Base-by-base conservation (phyloP, 2,797 vertebrate species). In the Arrhamphus sclerolepis region DNA sequence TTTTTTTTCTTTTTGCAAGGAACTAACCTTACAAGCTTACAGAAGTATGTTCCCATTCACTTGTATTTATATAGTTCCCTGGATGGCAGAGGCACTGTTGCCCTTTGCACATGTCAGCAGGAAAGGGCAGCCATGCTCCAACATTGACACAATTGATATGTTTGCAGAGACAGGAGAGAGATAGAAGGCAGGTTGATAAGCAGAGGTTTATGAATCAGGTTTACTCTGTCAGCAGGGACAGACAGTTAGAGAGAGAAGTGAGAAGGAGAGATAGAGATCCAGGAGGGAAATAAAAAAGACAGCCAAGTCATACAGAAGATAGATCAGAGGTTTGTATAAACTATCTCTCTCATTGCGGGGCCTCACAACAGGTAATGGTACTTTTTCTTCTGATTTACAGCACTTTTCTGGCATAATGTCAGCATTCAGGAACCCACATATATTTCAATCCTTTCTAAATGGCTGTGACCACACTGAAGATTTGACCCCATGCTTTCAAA, bases 131-230 rank as follows among this genome's bases (percentile, higher is more conserved):
- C 65, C 42, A n/a, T 82, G 78, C 77, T 87, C 72, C 81, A 82
- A 86, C 88, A 87, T 90, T 90, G 83, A 92, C 88, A 87, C 84
- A 91, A 90, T 86, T 87, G 90, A 92, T 88, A 85, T 90, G 90
- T 92, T 92, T 91, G 82, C 89, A 81, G 74, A 92, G 82, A 86
- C 74, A 75, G 72, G 66, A 53, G 59, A 70, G 67, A 71, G 68
- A 77, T 62, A 77, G 77, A 64, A 69, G 77, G 62, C 39, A 74
- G 76, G 77, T 82, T 83, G 81, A 83, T 89, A 82, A 85, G 79
- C 77, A 70, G 65, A 79, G 65, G 79, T 88, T 88, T 88, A 89
- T 90, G 79, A 85, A 88, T 78, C 64, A 61, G 56, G 69, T 86
- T 82, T 64, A 74, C 64, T 78, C 75, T 80, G 69, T 86, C 80